A percentile compares a stretch with the other conserved stretches of the same genome.
Evolutionary conservation across 2,888 invertebrate species (phyloP).

Genomic region (Dione vanillae): DNA sequence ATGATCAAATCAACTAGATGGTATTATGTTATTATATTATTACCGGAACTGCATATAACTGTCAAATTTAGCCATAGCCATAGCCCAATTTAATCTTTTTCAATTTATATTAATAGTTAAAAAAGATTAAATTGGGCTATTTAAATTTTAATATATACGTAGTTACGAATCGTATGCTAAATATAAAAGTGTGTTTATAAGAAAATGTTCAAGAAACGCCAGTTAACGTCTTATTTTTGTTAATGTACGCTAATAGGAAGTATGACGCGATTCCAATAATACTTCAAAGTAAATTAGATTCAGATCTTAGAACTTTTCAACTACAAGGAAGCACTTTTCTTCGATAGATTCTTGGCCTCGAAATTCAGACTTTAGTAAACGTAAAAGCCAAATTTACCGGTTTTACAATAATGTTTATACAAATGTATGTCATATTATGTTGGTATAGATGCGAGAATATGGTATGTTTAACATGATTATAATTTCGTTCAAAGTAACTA

Average conservation of each 20-base stretch:
- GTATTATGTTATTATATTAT: no score
- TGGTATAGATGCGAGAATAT: neutral
- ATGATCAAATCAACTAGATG: no score
- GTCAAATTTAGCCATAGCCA: no score
- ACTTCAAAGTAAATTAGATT: neutral
- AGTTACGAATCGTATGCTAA: no score
- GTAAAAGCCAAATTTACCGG: neutral
- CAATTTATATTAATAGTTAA: no score
- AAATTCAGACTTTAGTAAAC: neutral
- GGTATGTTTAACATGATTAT: neutral
- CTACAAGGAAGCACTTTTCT: neutral
- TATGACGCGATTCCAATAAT: neutral
- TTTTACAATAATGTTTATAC: neutral
- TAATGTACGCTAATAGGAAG: neutral
- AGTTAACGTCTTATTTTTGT: neutral
- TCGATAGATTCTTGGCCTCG: slow-evolving; percentile 11
- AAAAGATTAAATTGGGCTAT: no score
- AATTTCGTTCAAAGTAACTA: neutral
- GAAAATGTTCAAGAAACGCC: no score
- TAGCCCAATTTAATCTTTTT: no score
- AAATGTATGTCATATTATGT: neutral
- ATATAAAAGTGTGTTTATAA: no score
- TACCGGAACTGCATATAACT: no score
- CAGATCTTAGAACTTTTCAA: neutral
- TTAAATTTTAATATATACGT: no score